Conservation (phyloP, 2,888 invertebrate species). For the Conomelus anceps region DNA sequence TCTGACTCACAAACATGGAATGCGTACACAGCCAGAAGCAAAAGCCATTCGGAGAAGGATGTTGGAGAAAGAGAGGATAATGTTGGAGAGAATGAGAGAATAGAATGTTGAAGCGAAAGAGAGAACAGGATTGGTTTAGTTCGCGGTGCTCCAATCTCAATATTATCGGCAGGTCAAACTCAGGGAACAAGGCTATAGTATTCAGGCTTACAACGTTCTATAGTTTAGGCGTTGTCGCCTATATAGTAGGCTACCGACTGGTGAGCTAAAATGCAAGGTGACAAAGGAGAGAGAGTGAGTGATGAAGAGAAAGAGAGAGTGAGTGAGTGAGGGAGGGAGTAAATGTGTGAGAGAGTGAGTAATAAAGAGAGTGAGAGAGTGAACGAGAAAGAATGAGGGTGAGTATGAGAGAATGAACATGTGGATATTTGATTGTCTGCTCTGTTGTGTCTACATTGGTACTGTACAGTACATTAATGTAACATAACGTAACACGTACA, state of each 20-base stretch:
- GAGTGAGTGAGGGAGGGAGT: background rate
- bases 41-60: background rate
- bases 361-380: background rate
- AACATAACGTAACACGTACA: no score
- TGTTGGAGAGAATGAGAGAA: no score
- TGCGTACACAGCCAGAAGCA: background rate
- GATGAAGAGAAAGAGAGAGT: background rate
- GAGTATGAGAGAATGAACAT: background rate
- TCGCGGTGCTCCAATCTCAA: no score
- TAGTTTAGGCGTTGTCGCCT: background rate
- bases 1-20: background rate
- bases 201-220: background rate
- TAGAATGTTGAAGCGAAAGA: no score
- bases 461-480: no score
- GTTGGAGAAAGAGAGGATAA: background rate
- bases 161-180: background rate
- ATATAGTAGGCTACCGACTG: background rate
- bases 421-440: background rate
- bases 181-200: background rate
- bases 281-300: background rate
- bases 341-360: background rate
- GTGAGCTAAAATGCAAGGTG: background rate
- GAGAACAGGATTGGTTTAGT: no score
- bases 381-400: background rate
- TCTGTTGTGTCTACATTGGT: background rate